Evolutionary conservation across 2,888 invertebrate genomes (phyloP), one percentile per base, ranked within the genome.

Genomic region (Lacanobia oleracea): DNA sequence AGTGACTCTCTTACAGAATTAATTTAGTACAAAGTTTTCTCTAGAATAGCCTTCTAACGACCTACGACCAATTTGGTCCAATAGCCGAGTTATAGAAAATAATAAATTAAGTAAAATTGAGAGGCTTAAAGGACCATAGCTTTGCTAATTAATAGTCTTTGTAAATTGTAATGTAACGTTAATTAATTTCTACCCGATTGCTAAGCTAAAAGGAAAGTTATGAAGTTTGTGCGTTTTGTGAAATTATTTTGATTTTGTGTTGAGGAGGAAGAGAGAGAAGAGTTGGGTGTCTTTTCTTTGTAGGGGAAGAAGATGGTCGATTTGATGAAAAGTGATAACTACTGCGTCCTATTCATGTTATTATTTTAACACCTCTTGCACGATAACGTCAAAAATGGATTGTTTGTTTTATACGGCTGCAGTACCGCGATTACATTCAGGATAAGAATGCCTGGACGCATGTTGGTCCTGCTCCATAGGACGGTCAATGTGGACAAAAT

Each of bases 51-150:
- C 67, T 80, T 69, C 33, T 23, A 68, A 27, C 27, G 63, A 40
- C n/a, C 12, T 23, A 16, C 57, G 71, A 66, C 64, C 56, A 74
- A 81, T 82, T 81, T 70, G 51, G 33, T n/a, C 40, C 63, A 54
- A 68, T 78, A 78, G 21, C 57, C 33, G 57, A 79, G 67, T 71
- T 77, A 79, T 81, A 81, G 77, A 81, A 83, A 77, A 83, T 72
- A 72, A 80, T 77, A 75, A 63, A 66, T 82, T 77, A 60, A n/a
- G 53, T 63, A 62, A 76, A 83, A 59, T 48, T n/a, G 59, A 27
- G 64, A 40, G 21, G 40, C 21, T 66, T 54, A 66, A 60, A 77
- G 62, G 67, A 40, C n/a, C 27, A 66, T 65, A 56, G 43, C 63
- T 51, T 21, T 62, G 67, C 8, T 77, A 59, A 72, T 82, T 77